A percentile compares a stretch with the other conserved stretches of the same genome.
These are phyloP conservation scores for Apamea monoglypha DNA, from an alignment of 2,888 invertebrate genomes.

Conservation along the genomic window DNA sequence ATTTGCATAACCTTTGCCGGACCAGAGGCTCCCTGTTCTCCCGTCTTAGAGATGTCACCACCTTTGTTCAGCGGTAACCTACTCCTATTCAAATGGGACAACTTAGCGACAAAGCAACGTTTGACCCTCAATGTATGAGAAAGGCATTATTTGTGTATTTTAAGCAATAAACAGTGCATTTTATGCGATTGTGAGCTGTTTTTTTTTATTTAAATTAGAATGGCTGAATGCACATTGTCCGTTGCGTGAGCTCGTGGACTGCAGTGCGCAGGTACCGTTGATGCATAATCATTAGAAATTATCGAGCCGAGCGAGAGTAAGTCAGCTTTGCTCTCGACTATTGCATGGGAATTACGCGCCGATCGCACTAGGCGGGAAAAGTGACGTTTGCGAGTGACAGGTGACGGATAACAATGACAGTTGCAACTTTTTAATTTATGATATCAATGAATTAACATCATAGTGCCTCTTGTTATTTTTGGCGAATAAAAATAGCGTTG, in stretches of 20 bases:
- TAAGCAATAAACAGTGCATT: constrained; percentile 90
- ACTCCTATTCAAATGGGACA: constrained; percentile 84
- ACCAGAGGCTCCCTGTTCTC: constrained; percentile 80
- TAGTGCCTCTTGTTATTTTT: constrained; percentile 50
- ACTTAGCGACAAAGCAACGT: constrained; percentile 87
- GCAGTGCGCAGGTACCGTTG: constrained; percentile 86
- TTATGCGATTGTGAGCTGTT: constrained; percentile 87
- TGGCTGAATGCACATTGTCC: constrained; percentile 89
- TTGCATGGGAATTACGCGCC: constrained; percentile 83
- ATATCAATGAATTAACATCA: constrained; percentile 37
- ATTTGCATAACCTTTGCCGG: constrained; percentile 86
- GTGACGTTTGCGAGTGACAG: constrained; percentile 78
- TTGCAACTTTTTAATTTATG: constrained; percentile 65
- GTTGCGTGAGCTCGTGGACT: constrained; percentile 89
- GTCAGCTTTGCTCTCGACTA: constrained; percentile 70
- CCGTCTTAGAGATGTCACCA: constrained; percentile 87
- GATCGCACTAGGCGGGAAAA: constrained; percentile 83
- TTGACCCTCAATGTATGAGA: constrained; percentile 88
- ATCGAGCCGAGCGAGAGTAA: constrained; percentile 84
- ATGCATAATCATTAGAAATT: constrained; percentile 88
- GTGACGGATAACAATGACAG: constrained; percentile 71
- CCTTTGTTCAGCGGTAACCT: constrained; percentile 88
- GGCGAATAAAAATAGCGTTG: constrained; percentile 54
- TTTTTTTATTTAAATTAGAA: constrained; percentile 86
- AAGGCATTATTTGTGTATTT: constrained; percentile 89